These are phyloP conservation scores for Ptychodera flava DNA, from an alignment of 35 echinoderm and acorn worm species.

Conservation along the genomic window DNA sequence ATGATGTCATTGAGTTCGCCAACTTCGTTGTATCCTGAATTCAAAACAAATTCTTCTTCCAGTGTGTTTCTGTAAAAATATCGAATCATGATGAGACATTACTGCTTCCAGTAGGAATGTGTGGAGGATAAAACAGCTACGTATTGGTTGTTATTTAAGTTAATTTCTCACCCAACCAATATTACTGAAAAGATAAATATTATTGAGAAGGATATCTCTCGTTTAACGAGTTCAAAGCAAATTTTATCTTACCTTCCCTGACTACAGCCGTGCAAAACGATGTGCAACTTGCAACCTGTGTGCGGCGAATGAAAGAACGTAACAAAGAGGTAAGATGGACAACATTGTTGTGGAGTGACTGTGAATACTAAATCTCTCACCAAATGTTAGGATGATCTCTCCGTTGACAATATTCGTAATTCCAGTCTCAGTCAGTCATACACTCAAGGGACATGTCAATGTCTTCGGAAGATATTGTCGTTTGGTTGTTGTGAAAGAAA, in stretches of 20 bases:
- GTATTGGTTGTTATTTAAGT: background rate
- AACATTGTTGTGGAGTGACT: no score
- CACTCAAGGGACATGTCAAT: no score
- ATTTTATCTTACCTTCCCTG: constrained; percentile 71
- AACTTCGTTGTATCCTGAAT: constrained; percentile 76
- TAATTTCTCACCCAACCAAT: background rate
- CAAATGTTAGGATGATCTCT: no score
- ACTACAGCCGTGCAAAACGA: constrained; percentile 67
- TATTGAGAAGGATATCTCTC: background rate
- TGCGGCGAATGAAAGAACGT: no score
- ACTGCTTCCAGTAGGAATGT: background rate
- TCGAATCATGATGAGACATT: background rate
- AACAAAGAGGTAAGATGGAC: no score
- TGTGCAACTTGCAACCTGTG: constrained; percentile 69
- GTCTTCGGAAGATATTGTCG: no score
- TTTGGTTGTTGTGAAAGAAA: no score
- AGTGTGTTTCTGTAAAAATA: constrained; percentile 36
- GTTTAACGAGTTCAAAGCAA: no score
- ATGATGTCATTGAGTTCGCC: constrained; percentile 73
- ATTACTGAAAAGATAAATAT: background rate
- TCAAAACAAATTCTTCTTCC: background rate
- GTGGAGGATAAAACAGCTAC: background rate
- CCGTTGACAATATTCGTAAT: no score
- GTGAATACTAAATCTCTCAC: no score
- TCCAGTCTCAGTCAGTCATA: no score